These are phyloP conservation scores for Scyliorhinus canicula DNA, from an alignment of 2,797 vertebrate genomes.

Conservation along the genomic window DNA sequence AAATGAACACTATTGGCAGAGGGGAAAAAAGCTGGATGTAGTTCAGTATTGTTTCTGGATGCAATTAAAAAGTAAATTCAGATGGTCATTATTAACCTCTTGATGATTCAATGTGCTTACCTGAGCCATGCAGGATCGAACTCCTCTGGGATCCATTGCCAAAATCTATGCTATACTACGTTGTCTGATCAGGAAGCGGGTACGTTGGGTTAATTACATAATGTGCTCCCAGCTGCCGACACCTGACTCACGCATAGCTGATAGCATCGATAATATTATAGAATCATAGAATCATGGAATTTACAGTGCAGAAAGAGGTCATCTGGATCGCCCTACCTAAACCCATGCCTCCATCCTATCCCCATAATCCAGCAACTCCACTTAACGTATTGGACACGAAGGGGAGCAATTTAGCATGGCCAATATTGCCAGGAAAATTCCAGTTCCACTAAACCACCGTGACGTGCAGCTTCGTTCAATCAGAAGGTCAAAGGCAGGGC, in stretches of 20 bases:
- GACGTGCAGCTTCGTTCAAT: background rate
- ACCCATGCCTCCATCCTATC: too few relatives aligned
- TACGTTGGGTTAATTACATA: background rate
- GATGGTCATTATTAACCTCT: background rate
- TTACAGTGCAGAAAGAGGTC: too few relatives aligned
- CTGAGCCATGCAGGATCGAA: background rate
- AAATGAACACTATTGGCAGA: background rate
- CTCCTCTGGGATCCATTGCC: background rate
- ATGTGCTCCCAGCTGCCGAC: background rate
- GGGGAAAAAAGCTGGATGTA: background rate
- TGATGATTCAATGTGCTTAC: background rate
- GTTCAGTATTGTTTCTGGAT: background rate
- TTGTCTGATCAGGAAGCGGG: background rate
- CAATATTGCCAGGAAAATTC: background rate
- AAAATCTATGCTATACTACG: background rate
- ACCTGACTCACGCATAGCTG: background rate
- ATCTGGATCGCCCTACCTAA: too few relatives aligned
- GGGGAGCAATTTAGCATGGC: too few relatives aligned
- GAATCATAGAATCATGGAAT: too few relatives aligned
- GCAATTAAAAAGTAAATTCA: conserved; percentile 2
- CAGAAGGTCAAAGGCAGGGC: background rate
- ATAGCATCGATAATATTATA: background rate
- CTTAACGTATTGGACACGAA: too few relatives aligned
- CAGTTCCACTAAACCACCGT: background rate
- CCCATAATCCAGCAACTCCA: too few relatives aligned